Evolutionary conservation across 2,113 vertebrate species (phyloP), one percentile per base, ranked within the genome.

Genomic region (Eolophus roseicapilla): DNA sequence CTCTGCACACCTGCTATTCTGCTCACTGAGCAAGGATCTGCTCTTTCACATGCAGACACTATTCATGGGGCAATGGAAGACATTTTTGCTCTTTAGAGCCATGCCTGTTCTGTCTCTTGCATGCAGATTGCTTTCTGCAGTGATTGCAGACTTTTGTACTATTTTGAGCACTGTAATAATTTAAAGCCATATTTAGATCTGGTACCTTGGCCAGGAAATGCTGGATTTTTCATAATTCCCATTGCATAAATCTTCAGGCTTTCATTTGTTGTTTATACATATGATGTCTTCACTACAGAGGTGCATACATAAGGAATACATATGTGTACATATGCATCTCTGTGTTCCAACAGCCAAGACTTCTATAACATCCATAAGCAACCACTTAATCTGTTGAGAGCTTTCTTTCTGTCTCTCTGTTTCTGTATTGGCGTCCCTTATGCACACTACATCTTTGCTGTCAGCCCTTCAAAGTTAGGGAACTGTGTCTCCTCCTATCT

Each of bases 391-490:
- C 21, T 82, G 52, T 53, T 82, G n/a, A 28, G 79, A 69, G n/a
- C 67, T 86, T 94, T 17, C 9, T 13, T 81, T 87, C 50, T 80
- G 21, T 77, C 37, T 82, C 43, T 71, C 50, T 60, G 25, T 88
- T 81, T 85, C 59, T 11, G 3, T 75, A 28, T 67, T 37, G 25
- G 39, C 31, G 18, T 39, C 49, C 62, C 79, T 88, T 41, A 33
- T 63, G 39, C 52, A 44, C 0, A 4, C 37, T 90, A 52, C 35
- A 43, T 85, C 67, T 95, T 87, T 69, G 25, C 50, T 83, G 23
- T 86, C 79, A 74, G 37, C 23, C 39, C 41, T 90, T 92, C 71
- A 92, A 94, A 94, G 75, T 50, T 64, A 67, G 63, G 21, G 37
- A 82, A 87, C 35, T 49, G 29, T 15, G n/a, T 63, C 46, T 91